Base-by-base conservation (phyloP, 2,888 invertebrate genomes). In the Synergus laeviventris region DNA sequence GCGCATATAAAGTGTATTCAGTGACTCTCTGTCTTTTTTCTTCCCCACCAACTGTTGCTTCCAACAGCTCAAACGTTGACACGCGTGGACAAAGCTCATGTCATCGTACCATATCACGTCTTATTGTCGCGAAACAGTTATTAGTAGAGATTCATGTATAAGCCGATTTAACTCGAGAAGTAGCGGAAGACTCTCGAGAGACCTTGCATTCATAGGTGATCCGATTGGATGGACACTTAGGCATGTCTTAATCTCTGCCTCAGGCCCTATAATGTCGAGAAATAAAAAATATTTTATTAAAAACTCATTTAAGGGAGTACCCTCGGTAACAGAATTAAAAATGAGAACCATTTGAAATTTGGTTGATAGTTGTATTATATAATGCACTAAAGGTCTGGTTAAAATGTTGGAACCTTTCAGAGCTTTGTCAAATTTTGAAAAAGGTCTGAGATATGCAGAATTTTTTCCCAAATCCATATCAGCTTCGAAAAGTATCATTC, bases 1-100 rank as follows among this genome's bases (percentile, higher is more conserved):
- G 70, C 31, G 45, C 70, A 49, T 36, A 64, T 70, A 11, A 70
- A 49, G 49, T 24, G 16, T n/a, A 18, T 70, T 24, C 24, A 24
- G 9, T 49, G 9, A 24, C 31, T 70, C 70, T 70, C 49, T 31
- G 31, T 49, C 45, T 49, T n/a, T 49, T 39, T 64, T 39, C 45
- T 70, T 31, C 31, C 70, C 70, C 70, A 70, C 70, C 70, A 70
- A 70, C 70, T 70, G 70, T 70, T 70, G 70, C 70, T 70, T 49
- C 70, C 45, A 56, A 49, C 49, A 16, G 45, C 31, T 70, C 45
- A 70, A 70, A 70, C 45, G 45, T 70, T 70, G 31, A 70, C 31
- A 49, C 70, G 36, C 70, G 70, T 70, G 31, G 49, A 70, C 42
- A n/a, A 24, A 70, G 31, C 16, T 45, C 45, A 70, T 70, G 70